These are phyloP conservation scores for Oscheius myriophilus DNA, from an alignment of 2,888 invertebrate species.

Conservation along the genomic window DNA sequence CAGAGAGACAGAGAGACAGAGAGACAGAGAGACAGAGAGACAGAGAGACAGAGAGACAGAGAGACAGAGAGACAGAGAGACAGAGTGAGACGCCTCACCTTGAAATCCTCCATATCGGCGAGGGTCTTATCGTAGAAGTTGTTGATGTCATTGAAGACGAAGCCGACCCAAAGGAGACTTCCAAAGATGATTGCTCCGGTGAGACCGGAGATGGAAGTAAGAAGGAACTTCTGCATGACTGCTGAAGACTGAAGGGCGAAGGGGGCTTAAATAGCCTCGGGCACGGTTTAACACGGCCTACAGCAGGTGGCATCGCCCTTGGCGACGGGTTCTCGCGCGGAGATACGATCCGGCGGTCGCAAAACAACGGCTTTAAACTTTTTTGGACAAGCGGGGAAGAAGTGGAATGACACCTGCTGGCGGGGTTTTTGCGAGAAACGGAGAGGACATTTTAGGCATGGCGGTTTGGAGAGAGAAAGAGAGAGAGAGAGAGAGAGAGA, in stretches of 20 bases:
- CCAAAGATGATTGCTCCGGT: slow-evolving; percentile 17
- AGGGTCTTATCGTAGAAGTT: slow-evolving; percentile 21
- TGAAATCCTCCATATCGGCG: slow-evolving; percentile 19
- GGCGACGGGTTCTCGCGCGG: slow-evolving; percentile 13
- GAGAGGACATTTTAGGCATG: too few species aligned
- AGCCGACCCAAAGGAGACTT: slow-evolving; percentile 6
- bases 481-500: too few species aligned
- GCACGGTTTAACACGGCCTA: too few species aligned
- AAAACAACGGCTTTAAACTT: neutral
- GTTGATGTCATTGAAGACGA: slow-evolving; percentile 22
- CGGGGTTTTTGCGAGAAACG: too few species aligned
- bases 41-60: neutral
- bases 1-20: neutral
- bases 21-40: neutral
- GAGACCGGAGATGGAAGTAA: slow-evolving; percentile 19
- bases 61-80: neutral
- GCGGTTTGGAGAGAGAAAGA: too few species aligned
- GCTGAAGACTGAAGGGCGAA: too few species aligned
- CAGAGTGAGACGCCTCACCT: neutral
- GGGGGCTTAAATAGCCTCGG: too few species aligned
- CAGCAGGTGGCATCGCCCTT: slow-evolving; percentile 28
- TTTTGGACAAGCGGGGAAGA: too few species aligned
- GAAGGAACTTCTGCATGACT: slow-evolving; percentile 15
- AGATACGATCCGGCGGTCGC: slow-evolving; percentile 19
- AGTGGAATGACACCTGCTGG: too few species aligned